Conservation (phyloP, 2,113 vertebrate genomes). For the Cyanoramphus novaezelandiae region DNA sequence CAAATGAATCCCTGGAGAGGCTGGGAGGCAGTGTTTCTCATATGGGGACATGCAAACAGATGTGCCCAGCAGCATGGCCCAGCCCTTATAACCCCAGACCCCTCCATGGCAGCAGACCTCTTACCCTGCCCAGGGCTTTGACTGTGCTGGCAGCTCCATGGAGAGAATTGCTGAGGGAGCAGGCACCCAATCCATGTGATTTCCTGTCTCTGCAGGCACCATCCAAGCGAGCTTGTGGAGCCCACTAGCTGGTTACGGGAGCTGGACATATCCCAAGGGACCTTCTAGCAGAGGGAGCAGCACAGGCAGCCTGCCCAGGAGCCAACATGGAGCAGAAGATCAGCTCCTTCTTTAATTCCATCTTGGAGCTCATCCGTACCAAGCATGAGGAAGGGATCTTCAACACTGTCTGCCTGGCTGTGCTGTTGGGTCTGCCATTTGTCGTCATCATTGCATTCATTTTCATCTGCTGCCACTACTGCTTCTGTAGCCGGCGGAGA, state of each 20-base stretch:
- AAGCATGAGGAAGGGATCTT: conserved; percentile 89
- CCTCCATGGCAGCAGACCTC: background rate
- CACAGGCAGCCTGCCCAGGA: background rate
- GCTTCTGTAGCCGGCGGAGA: conserved; percentile 78
- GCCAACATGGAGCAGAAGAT: conserved; percentile 73
- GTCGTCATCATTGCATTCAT: conserved; percentile 78
- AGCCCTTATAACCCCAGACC: background rate
- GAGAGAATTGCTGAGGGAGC: background rate
- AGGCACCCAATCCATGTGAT: background rate
- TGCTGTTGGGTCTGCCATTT: conserved; percentile 84
- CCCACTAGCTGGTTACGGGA: background rate
- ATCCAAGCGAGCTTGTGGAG: background rate
- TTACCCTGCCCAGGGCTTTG: background rate
- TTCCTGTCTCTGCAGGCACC: background rate
- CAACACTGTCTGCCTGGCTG: conserved; percentile 87
- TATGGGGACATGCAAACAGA: background rate
- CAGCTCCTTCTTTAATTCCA: conserved; percentile 79
- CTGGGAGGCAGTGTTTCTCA: background rate
- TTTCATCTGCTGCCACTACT: conserved; percentile 91
- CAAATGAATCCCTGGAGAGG: background rate
- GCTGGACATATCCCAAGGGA: background rate
- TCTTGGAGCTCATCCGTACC: conserved; percentile 78
- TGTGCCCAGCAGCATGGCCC: background rate
- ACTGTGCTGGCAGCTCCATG: background rate
- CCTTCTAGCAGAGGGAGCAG: background rate